phyloP scores from a whole-genome alignment of 2,797 vertebrate species.

The Onychomys arenicola region DNA sequence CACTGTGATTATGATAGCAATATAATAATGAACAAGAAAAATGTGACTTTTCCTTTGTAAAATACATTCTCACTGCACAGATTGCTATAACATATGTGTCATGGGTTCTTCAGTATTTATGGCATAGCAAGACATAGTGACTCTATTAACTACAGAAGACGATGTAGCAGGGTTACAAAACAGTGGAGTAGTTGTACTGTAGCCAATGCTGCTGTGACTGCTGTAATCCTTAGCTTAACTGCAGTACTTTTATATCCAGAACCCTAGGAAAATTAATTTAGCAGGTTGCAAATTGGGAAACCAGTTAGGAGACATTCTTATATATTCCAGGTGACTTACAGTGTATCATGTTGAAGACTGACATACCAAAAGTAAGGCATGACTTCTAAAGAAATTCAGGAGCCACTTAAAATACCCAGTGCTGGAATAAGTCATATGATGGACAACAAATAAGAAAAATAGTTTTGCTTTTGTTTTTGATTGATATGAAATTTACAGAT shows the following conservation, averaged over 20 bases:
- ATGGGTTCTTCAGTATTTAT: background rate
- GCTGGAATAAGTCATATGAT: background rate
- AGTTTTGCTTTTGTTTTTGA: background rate
- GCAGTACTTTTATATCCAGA: background rate
- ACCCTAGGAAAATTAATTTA: slow-evolving; percentile 9
- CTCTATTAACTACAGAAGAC: background rate
- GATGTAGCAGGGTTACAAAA: background rate
- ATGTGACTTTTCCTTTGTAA: background rate
- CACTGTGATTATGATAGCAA: background rate
- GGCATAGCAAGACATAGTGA: background rate
- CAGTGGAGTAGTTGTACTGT: background rate
- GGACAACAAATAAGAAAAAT: slow-evolving; percentile 14
- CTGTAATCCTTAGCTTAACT: background rate
- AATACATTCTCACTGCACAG: background rate
- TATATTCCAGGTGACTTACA: background rate
- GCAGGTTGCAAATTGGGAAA: background rate
- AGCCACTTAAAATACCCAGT: background rate
- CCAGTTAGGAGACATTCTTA: background rate
- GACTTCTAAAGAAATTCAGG: background rate
- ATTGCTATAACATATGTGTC: background rate
- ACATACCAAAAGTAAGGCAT: background rate
- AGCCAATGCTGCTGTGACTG: background rate
- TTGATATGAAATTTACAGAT: background rate
- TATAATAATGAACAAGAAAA: background rate
- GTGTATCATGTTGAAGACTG: background rate